Base-by-base conservation (phyloP, 2,888 invertebrate genomes). In the Megamerina dolium region DNA sequence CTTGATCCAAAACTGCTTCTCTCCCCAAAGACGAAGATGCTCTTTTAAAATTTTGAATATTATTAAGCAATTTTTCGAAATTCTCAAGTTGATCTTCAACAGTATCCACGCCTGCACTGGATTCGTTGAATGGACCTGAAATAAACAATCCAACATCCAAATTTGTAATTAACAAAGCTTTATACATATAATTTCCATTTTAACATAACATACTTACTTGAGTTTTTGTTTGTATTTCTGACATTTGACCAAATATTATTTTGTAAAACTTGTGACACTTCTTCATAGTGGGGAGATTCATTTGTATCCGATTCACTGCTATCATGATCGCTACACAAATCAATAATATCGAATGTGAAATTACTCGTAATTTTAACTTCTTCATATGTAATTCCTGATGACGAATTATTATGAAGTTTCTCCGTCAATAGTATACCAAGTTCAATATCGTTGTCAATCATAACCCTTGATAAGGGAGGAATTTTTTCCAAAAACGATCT, bases 1-100 rank as follows among this genome's bases (percentile, higher is more conserved):
- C 53, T 19, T 52, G 45, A 41, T 49, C 36, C 14, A 54, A 38
- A 36, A 52, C 41, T 39, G 52, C 47, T 19, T 51, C 53, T 34
- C 53, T 38, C 26, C 34, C 38, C 27, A 54, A 23, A n/a, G 27
- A 41, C 31, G 26, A 41, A 5, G 50, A 52, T 14, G 46, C 41
- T 26, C 42, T 32, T 41, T 49, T 49, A 23, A 54, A 52, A 19
- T 46, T 45, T 38, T 52, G 50, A 17, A 54, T 48, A 21, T 41
- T 51, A 6, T 39, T 46, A 14, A 54, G 18, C 30, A 54, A 38
- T 9, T 46, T 45, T 43, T 52, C 53, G 33, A 52, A 54, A 14
- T 43, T 45, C 16, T 42, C 46, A 20, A 52, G 30, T 10, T 46
- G 43, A 6, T 47, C 44, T 37, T 53, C 52, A 10, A 39, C 23